Conservation (phyloP, 37 sponge, comb jelly and placozoan genomes). For the Mnemiopsis leidyi region DNA sequence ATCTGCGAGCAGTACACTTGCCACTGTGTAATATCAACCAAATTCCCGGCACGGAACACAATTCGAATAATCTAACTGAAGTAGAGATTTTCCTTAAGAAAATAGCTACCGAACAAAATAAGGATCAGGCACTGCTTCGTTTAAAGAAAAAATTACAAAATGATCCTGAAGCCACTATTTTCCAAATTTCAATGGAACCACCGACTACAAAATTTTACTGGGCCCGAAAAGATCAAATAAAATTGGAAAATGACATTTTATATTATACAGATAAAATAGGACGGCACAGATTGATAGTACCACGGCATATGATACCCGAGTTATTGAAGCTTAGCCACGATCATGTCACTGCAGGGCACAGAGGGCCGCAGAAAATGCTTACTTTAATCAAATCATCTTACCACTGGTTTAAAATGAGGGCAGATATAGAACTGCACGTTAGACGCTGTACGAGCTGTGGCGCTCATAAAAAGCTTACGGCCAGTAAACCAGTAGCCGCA, state of each 20-base stretch:
- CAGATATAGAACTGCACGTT: neutral
- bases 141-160: neutral
- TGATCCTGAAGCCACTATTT: neutral
- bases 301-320: neutral
- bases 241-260: neutral
- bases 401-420: conserved; percentile 21
- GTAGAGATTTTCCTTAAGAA: too few species aligned
- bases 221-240: neutral
- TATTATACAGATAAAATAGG: neutral
- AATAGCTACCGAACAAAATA: too few species aligned
- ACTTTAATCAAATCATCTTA: neutral
- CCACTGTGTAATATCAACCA: too few species aligned
- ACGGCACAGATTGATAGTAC: neutral
- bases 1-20: too few species aligned
- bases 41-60: too few species aligned
- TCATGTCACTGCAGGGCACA: neutral
- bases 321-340: neutral
- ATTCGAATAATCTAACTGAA: too few species aligned
- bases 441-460: neutral
- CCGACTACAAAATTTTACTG: neutral
- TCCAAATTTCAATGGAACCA: neutral
- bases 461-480: neutral
- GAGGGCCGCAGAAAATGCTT: neutral
- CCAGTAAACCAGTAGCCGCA: neutral
- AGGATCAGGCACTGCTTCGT: neutral